Evolutionary conservation across 2,888 invertebrate genomes (phyloP), one percentile per base, ranked within the genome.

Genomic region (Monochamus alternatus): DNA sequence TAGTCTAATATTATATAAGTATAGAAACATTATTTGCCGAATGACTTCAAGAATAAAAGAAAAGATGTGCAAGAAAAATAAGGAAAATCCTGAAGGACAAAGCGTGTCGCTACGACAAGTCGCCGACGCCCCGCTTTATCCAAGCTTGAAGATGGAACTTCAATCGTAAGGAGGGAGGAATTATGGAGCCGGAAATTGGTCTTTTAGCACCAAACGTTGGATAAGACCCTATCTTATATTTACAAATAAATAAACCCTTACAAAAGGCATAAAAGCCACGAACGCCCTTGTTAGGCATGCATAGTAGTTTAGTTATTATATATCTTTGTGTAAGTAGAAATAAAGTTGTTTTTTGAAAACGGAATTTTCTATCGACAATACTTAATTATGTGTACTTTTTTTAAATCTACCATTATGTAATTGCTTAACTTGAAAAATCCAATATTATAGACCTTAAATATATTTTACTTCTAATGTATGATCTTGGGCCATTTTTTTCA

Each of bases 391-490:
- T 22, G 1, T 22, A 22, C n/a, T n/a, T n/a, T n/a, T n/a, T n/a
- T n/a, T n/a, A n/a, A n/a, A n/a, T n/a, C n/a, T n/a, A n/a, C n/a
- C n/a, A 43, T 43, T 43, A 43, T 43, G 43, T 43, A 43, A 43
- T 43, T 43, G 43, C 43, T 43, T 43, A 43, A 43, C 43, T 43
- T 43, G 43, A 43, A 43, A 43, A 43, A 43, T 43, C 4, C 43
- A 43, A 52, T 52, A n/a, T 52, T n/a, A 52, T n/a, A n/a, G 52
- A 52, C 52, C 52, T 52, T 52, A 52, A 52, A 52, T 52, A 52
- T 52, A 52, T 52, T n/a, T 52, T 12, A 52, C 52, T 4, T 52
- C 52, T 52, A 52, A 52, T 52, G 52, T 52, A 52, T 52, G 52
- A 52, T 52, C 52, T 52, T 52, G 52, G 12, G 52, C 52, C 52